These are phyloP conservation scores for Gavialis gangeticus DNA, from an alignment of 2,113 vertebrate species.

Conservation along the genomic window DNA sequence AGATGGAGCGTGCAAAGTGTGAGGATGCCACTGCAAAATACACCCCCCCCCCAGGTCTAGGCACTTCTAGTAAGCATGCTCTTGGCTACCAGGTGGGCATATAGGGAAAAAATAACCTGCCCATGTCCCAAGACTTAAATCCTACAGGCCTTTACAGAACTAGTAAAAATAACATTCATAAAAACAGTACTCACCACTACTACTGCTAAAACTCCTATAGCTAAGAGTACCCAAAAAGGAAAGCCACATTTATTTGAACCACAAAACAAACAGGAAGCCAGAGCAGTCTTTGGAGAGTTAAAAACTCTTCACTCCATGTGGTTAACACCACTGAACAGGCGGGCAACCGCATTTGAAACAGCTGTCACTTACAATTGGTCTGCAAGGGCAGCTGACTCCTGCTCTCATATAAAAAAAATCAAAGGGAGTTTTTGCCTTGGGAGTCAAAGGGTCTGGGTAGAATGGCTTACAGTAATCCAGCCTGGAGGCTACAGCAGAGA, in stretches of 20 bases:
- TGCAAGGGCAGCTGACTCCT: neutral
- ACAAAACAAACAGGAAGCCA: slow-evolving; percentile 61
- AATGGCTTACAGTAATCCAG: neutral
- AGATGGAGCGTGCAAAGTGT: neutral
- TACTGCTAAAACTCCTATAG: rapidly evolving
- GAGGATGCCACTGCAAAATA: neutral
- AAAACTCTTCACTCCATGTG: slow-evolving; percentile 29
- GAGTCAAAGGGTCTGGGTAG: neutral
- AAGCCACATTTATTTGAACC: neutral
- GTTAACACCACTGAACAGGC: slow-evolving; percentile 31
- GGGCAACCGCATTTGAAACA: slow-evolving; percentile 4
- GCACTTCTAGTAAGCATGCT: rapidly evolving
- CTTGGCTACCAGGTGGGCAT: neutral
- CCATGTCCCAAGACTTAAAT: rapidly evolving
- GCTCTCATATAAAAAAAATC: neutral
- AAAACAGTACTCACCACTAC: rapidly evolving
- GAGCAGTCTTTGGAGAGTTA: neutral
- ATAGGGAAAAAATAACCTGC: neutral
- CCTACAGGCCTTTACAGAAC: rapidly evolving
- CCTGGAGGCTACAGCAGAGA: rapidly evolving
- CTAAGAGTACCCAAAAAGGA: neutral
- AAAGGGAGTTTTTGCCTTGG: neutral
- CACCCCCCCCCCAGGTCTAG: neutral
- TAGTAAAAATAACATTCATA: rapidly evolving
- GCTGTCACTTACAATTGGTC: neutral